These are phyloP conservation scores for Danio tinwini DNA, from an alignment of 2,797 vertebrate species.

Conservation along the genomic window DNA sequence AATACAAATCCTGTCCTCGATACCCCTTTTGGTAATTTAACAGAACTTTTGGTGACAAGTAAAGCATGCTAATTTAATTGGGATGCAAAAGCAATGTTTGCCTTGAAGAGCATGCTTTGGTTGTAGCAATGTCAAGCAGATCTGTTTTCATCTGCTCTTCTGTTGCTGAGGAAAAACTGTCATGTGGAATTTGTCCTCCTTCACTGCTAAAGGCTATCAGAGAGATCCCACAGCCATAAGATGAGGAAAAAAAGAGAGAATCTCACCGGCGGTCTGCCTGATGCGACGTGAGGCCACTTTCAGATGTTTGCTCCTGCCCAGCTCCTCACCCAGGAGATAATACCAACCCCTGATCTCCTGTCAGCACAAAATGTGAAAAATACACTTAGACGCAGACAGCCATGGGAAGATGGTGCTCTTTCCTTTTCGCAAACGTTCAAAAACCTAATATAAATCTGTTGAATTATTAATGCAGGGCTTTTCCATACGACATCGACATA, in stretches of 20 bases:
- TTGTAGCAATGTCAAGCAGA: neutral
- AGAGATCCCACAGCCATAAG: slow-evolving; percentile 8
- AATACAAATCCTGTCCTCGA: no score
- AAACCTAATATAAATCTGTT: neutral
- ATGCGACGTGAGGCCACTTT: slow-evolving; percentile 79
- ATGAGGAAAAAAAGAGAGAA: slow-evolving; percentile 4
- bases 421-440: neutral
- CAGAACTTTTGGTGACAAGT: no score
- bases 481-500: no score
- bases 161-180: slow-evolving; percentile 8
- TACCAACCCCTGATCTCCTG: slow-evolving; percentile 89
- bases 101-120: neutral
- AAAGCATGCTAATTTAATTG: neutral
- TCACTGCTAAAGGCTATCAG: slow-evolving; percentile 6
- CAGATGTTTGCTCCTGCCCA: slow-evolving; percentile 87
- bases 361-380: slow-evolving; percentile 47
- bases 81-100: neutral
- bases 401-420: slow-evolving; percentile 27
- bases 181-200: neutral
- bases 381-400: slow-evolving; percentile 33
- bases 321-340: slow-evolving; percentile 84
- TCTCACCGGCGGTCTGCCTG: slow-evolving; percentile 64
- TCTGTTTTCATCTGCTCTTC: neutral
- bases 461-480: neutral
- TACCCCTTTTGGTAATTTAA: no score